Base-by-base conservation (phyloP, 1,140 invertebrate genomes). In the Latrodectus geometricus region DNA sequence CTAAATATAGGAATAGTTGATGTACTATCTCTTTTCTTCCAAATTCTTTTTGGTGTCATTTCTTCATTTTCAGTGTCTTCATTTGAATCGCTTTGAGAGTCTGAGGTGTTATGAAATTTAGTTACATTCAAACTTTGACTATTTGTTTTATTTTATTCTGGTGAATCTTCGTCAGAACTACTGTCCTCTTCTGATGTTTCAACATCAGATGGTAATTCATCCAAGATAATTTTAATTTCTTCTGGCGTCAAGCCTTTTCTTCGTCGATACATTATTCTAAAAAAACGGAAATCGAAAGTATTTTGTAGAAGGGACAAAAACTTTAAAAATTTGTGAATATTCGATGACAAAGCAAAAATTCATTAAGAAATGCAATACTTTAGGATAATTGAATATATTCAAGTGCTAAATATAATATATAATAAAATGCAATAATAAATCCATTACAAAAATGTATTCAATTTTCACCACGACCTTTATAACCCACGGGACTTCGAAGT, bases 211-310 rank as follows among this genome's bases (percentile, higher is more conserved):
- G n/a, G n/a, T n/a, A n/a, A n/a, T n/a, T n/a, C n/a, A n/a, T n/a
- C n/a, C n/a, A n/a, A n/a, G n/a, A n/a, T n/a, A n/a, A n/a, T n/a
- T n/a, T n/a, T n/a, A n/a, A n/a, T n/a, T n/a, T n/a, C n/a, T n/a
- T n/a, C n/a, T n/a, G n/a, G 52, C 49, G 21, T 77, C 75, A 77
- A 66, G 50, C 75, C 75, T 35, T 77, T 77, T n/a, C n/a, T n/a
- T n/a, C n/a, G n/a, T n/a, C n/a, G n/a, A n/a, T n/a, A n/a, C n/a
- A n/a, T n/a, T n/a, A 65, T 50, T n/a, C 8, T 56, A n/a, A 65
- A 9, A 65, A 65, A 20, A 21, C 54, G 65, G 23, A 73, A 73
- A 73, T 73, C 70, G 48, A 73, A 73, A 48, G 21, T 14, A 73
- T 48, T 73, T 17, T 48, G 49, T 48, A 17, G 35, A 21, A 48